Percentiles rank a stretch among this genome's conserved stretches.
Evolutionary conservation across 2,797 vertebrate species (phyloP).

Genomic region (Aphelocoma californica): DNA sequence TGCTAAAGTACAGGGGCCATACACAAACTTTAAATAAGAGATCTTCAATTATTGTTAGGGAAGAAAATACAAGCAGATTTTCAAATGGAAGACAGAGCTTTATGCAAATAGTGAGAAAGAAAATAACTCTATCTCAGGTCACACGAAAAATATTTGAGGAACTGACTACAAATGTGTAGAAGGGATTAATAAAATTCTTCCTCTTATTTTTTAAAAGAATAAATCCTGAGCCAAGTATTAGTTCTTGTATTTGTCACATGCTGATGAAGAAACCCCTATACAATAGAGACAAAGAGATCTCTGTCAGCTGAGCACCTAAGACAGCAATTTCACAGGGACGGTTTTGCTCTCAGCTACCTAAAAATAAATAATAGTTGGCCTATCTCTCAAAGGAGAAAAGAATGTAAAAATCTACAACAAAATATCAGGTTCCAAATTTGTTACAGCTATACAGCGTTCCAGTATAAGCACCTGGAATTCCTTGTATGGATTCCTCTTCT

Average conservation of each 20-base stretch:
- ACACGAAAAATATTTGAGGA: background rate
- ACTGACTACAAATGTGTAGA: background rate
- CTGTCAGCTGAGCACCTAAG: background rate
- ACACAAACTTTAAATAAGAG: background rate
- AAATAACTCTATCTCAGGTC: background rate
- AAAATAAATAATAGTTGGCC: background rate
- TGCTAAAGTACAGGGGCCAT: background rate
- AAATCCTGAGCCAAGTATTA: background rate
- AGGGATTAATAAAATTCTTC: background rate
- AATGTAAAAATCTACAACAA: background rate
- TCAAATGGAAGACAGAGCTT: background rate
- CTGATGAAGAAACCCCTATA: background rate
- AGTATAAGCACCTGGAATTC: background rate
- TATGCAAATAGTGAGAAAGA: background rate
- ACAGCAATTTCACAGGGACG: background rate
- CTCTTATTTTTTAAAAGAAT: background rate
- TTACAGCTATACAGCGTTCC: background rate
- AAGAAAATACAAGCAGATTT: background rate
- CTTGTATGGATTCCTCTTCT: background rate
- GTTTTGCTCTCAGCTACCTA: background rate
- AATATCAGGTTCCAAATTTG: background rate
- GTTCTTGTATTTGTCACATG: background rate
- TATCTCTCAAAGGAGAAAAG: background rate
- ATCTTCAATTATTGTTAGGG: background rate
- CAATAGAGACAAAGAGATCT: background rate